phyloP scores from a whole-genome alignment of 2,113 vertebrate genomes.

The Sterna hirundo region DNA sequence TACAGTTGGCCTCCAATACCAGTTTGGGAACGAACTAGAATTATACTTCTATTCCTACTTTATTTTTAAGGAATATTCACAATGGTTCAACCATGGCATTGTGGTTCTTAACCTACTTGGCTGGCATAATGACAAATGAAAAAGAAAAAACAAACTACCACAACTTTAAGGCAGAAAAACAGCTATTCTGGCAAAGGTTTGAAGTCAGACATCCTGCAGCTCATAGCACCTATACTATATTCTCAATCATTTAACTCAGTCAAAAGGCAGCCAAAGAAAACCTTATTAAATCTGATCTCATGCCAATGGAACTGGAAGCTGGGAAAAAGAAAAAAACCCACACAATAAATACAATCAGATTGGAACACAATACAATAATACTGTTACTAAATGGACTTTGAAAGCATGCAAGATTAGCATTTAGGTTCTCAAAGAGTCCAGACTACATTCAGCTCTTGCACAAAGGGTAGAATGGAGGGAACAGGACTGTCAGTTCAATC shows the following conservation, averaged over 20 bases:
- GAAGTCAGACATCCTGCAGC: not conserved
- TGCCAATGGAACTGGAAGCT: not conserved
- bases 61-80: not conserved
- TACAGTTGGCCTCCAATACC: not conserved
- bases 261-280: not conserved
- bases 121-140: not conserved
- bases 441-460: not conserved
- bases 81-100: not conserved
- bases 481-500: not conserved
- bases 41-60: not conserved
- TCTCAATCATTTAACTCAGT: not conserved
- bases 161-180: not conserved
- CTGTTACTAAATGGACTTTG: not conserved
- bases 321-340: fast-evolving
- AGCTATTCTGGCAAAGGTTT: not conserved
- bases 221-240: not conserved
- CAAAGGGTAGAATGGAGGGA: not conserved
- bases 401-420: not conserved
- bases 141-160: not conserved
- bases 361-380: not conserved
- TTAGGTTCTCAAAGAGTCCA: not conserved
- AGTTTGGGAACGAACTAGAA: not conserved
- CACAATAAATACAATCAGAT: not conserved
- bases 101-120: not conserved
- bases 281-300: not conserved